Percentiles rank a stretch among this genome's conserved stretches.
These are phyloP conservation scores for Australoheros scitulus DNA, from an alignment of 2,113 vertebrate genomes.

Conservation along the genomic window DNA sequence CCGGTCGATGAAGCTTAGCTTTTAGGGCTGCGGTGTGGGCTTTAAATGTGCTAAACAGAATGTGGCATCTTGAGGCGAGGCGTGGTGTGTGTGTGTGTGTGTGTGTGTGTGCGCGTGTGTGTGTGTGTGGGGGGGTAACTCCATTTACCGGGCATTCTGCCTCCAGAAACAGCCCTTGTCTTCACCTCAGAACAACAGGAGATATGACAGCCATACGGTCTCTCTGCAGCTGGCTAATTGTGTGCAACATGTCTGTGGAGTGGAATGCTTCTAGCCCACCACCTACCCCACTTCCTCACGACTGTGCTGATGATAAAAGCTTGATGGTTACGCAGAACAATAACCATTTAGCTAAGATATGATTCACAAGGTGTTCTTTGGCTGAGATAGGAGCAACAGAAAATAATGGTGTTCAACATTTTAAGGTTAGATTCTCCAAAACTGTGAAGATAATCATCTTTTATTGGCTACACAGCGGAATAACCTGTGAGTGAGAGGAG, in stretches of 20 bases:
- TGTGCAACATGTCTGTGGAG: slow-evolving; percentile 60
- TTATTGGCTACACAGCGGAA: not conserved
- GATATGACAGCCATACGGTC: slow-evolving; percentile 77
- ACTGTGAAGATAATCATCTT: not conserved
- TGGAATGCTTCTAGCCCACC: not conserved
- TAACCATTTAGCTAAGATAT: slow-evolving; percentile 11
- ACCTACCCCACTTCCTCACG: not conserved
- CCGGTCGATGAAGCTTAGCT: not conserved
- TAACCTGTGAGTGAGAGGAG: not conserved
- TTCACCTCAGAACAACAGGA: slow-evolving; percentile 69
- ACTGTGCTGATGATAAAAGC: slow-evolving; percentile 25
- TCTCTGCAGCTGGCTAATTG: slow-evolving; percentile 72
- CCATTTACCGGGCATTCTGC: slow-evolving; percentile 69
- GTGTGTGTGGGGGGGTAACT: slow-evolving; percentile 14
- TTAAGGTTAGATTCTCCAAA: not conserved
- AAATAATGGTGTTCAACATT: not conserved
- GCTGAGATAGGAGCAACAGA: not conserved
- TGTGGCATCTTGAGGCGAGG: slow-evolving; percentile 28
- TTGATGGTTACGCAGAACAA: slow-evolving; percentile 22
- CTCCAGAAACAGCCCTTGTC: slow-evolving; percentile 68
- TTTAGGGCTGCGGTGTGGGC: slow-evolving; percentile 15
- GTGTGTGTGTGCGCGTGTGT: not conserved
- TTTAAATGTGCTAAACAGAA: slow-evolving; percentile 58
- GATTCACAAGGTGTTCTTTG: slow-evolving; percentile 14
- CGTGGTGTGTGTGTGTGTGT: not conserved